A percentile compares a stretch with the other conserved stretches of the same genome.
Conservation (phyloP, 2,888 invertebrate genomes). For the Apotomis betuletana region DNA sequence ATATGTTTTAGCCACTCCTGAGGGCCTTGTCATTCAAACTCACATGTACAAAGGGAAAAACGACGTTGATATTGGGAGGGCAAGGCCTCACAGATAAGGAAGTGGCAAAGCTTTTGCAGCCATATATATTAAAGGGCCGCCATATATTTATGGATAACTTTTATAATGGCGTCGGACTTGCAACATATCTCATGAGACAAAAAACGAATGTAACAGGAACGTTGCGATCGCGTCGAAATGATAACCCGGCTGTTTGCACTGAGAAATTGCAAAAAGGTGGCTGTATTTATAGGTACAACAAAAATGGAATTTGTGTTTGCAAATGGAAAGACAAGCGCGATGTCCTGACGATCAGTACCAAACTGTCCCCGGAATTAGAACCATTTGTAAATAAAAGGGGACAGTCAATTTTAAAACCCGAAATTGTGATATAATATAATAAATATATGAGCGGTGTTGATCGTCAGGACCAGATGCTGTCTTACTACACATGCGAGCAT, state of each 20-base stretch:
- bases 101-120: too few relatives aligned
- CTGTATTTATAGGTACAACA: too few relatives aligned
- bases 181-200: not conserved
- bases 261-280: not conserved
- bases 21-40: too few relatives aligned
- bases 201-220: conserved; percentile 7
- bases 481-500: conserved; percentile 19
- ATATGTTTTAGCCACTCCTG: too few relatives aligned
- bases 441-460: conserved; percentile 2
- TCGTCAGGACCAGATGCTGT: conserved; percentile 5
- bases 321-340: conserved; percentile 3
- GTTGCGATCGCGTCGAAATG: not conserved
- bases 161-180: not conserved
- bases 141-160: conserved; percentile 5
- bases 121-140: not conserved
- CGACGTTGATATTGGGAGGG: too few relatives aligned
- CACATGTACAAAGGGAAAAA: not conserved
- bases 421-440: too few relatives aligned
- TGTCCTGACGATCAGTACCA: conserved; percentile 8
- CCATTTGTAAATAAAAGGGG: not conserved
- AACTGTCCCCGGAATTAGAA: conserved; percentile 2
- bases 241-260: conserved; percentile 4
- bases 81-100: too few relatives aligned
- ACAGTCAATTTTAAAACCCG: too few relatives aligned
- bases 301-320: too few relatives aligned